Evolutionary conservation across 2,113 vertebrate genomes (phyloP).

Genomic region (Clupea harengus): DNA sequence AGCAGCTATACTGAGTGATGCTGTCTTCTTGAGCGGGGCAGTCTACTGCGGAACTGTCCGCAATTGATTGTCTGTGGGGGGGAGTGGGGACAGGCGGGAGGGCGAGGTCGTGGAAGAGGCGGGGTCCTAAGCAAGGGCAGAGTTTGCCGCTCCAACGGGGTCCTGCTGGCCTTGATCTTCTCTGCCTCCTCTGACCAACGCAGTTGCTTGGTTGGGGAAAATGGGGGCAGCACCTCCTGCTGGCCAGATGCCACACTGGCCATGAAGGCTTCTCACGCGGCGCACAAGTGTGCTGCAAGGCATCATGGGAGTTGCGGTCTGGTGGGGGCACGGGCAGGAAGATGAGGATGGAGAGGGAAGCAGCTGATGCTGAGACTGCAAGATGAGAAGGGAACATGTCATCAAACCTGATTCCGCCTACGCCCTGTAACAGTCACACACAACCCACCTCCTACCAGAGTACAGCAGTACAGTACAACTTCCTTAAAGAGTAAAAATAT

Average conservation of each 20-base stretch:
- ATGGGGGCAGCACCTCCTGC: neutral
- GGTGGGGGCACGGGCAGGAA: neutral
- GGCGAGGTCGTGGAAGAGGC: neutral
- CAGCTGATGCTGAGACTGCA: neutral
- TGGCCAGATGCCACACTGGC: neutral
- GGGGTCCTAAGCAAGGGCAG: neutral
- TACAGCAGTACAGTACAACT: no score
- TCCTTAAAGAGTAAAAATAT: no score
- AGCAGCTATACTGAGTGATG: neutral
- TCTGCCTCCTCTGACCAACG: neutral
- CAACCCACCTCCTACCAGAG: no score
- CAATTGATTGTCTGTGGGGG: neutral
- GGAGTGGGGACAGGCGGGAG: neutral
- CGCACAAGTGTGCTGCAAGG: neutral
- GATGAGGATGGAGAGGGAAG: neutral
- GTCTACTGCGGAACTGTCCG: neutral
- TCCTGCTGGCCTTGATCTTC: neutral
- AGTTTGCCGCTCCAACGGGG: neutral
- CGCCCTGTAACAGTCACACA: no score
- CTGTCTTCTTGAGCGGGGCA: neutral
- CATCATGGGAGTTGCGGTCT: neutral
- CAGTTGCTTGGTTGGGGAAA: neutral
- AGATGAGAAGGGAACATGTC: neutral
- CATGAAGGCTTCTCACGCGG: neutral
- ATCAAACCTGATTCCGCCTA: neutral